phyloP scores from a whole-genome alignment of 2,797 vertebrate genomes.

The Lacerta agilis region DNA sequence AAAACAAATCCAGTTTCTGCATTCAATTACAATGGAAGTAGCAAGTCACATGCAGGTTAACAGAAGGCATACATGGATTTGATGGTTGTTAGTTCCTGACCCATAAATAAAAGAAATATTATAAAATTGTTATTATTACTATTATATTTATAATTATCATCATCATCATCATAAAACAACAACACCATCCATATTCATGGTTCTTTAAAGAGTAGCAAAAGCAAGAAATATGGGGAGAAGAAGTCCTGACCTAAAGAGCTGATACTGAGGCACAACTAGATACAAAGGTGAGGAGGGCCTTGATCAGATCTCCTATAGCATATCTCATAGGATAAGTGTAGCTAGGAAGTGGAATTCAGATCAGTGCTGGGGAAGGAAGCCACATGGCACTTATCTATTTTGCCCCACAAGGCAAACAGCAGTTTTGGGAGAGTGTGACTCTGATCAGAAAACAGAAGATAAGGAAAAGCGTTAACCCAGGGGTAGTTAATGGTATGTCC shows the following conservation, averaged over 20 bases:
- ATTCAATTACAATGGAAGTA: conserved; percentile 4
- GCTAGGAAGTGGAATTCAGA: neutral
- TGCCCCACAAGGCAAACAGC: neutral
- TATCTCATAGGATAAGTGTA: neutral
- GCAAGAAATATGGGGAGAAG: neutral
- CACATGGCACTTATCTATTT: neutral
- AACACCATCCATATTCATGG: neutral
- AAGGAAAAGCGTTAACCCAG: too few relatives aligned
- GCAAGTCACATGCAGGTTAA: neutral
- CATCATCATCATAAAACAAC: neutral
- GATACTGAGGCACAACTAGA: too few relatives aligned
- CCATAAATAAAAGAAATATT: neutral
- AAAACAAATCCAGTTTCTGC: conserved; percentile 16
- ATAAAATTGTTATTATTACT: too few relatives aligned
- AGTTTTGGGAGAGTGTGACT: too few relatives aligned
- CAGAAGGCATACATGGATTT: neutral
- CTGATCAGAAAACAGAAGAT: neutral
- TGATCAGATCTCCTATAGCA: neutral
- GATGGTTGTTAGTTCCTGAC: neutral
- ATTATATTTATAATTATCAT: too few relatives aligned
- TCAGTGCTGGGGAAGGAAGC: neutral
- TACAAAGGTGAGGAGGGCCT: too few relatives aligned
- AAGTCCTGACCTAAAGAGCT: neutral
- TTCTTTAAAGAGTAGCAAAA: neutral
- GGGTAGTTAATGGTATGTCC: too few relatives aligned